A percentile compares a stretch with the other conserved stretches of the same genome.
Conservation (phyloP, 2,797 vertebrate genomes). For the Alosa sapidissima region DNA sequence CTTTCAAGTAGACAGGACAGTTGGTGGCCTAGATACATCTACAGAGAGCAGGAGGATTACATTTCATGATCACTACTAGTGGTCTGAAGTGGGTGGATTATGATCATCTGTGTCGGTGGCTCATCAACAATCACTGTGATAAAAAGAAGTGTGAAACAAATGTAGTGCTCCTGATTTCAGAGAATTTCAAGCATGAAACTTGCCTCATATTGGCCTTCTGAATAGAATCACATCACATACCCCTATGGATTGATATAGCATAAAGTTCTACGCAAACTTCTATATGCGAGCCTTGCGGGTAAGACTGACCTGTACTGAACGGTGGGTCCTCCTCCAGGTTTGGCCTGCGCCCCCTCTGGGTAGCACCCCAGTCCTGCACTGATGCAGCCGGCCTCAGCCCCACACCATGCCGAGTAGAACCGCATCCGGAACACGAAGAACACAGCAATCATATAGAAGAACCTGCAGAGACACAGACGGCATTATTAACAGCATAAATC, state of each 20-base stretch:
- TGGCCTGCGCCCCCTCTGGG: constrained; percentile 78
- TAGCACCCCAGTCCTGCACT: constrained; percentile 89
- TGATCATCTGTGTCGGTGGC: too few species aligned
- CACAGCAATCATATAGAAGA: constrained; percentile 87
- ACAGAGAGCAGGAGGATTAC: too few species aligned
- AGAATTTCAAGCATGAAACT: not conserved
- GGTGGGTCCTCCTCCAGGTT: constrained; percentile 86
- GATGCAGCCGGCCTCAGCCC: constrained; percentile 85
- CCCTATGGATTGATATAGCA: too few species aligned
- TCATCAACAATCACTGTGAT: too few species aligned
- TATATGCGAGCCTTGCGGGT: too few species aligned
- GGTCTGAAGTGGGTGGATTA: too few species aligned
- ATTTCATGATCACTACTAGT: too few species aligned
- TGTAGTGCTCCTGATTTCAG: not conserved
- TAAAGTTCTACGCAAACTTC: too few species aligned
- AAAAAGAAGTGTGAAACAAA: too few species aligned
- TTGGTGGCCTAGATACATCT: too few species aligned
- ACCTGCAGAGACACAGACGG: constrained; percentile 57
- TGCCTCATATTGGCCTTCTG: not conserved
- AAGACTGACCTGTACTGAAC: constrained; percentile 74
- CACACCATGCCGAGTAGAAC: constrained; percentile 90
- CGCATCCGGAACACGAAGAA: constrained; percentile 93
- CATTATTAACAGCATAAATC: not conserved
- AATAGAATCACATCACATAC: not conserved
- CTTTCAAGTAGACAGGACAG: too few species aligned